Evolutionary conservation across 2,797 vertebrate genomes (phyloP).

Genomic region (Eulemur albifrons): DNA sequence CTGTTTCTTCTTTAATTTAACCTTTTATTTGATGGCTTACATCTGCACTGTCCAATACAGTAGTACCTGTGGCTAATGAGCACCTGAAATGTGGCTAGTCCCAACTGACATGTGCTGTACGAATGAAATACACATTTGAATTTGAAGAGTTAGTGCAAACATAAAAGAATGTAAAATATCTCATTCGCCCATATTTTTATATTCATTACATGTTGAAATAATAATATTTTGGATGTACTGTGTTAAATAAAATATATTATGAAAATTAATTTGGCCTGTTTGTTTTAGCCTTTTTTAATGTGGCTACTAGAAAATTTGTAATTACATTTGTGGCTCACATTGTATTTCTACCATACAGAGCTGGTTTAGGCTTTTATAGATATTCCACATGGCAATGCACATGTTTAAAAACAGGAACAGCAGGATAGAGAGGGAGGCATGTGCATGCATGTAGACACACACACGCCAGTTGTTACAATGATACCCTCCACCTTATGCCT

Average conservation of each 20-base stretch:
- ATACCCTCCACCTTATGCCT: neutral
- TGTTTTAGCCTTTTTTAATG: neutral
- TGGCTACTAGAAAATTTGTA: neutral
- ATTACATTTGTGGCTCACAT: neutral
- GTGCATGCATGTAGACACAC: rapidly evolving
- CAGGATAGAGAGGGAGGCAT: neutral
- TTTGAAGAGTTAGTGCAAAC: neutral
- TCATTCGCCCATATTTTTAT: neutral
- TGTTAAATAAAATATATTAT: neutral
- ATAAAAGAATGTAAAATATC: neutral
- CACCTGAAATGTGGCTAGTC: neutral
- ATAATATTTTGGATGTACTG: neutral
- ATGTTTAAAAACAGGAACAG: neutral
- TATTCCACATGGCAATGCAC: neutral
- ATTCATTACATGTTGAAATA: neutral
- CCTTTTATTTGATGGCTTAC: neutral
- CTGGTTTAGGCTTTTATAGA: neutral
- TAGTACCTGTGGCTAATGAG: neutral
- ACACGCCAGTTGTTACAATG: rapidly evolving
- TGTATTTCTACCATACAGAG: neutral
- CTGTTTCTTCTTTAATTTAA: neutral
- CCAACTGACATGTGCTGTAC: neutral
- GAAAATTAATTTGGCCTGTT: neutral
- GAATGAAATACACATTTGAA: neutral
- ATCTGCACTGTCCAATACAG: neutral